phyloP scores from a whole-genome alignment of 1,140 invertebrate species.

The roundworm (Caenorhabditis elegans) region WBcel235 BX284604.4:10614001-10614500 shows the following conservation, averaged over 20 bases:
- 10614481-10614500: too few relatives aligned
- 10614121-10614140: not conserved
- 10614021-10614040: not conserved
- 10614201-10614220: too few relatives aligned
- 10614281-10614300: too few relatives aligned
- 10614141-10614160: not conserved
- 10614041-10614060: too few relatives aligned
- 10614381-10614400: too few relatives aligned
- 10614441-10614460: too few relatives aligned
- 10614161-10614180: not conserved
- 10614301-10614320: not conserved
- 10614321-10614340: too few relatives aligned
- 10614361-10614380: too few relatives aligned
- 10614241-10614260: not conserved
- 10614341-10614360: too few relatives aligned
- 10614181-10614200: not conserved
- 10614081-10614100: not conserved
- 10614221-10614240: not conserved
- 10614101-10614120: constrained; percentile 22
- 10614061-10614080: not conserved
- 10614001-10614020: not conserved
- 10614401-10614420: too few relatives aligned
- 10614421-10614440: too few relatives aligned
- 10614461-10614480: too few relatives aligned
- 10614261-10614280: not conserved